Evolutionary conservation across 1,140 invertebrate genomes (phyloP).

Genomic region (Venustaconcha ellipsiformis): DNA sequence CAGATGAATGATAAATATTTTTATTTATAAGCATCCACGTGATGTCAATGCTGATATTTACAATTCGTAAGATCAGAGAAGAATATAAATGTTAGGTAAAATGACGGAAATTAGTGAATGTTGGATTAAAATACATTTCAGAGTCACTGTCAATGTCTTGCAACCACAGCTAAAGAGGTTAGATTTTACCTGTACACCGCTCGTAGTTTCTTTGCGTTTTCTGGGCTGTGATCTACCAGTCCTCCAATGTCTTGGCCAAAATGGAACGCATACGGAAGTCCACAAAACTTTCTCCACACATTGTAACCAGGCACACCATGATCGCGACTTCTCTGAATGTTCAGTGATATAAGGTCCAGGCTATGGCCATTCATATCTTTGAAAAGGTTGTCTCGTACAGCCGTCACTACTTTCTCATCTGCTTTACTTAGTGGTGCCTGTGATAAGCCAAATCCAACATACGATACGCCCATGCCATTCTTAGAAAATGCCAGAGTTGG

Average conservation of each 20-base stretch:
- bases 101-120: too few relatives aligned
- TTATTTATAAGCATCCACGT: too few relatives aligned
- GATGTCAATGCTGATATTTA: too few relatives aligned
- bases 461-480: slow-evolving; percentile 13
- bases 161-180: too few relatives aligned
- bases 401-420: slow-evolving; percentile 20
- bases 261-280: slow-evolving; percentile 56
- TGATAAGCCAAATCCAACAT: slow-evolving; percentile 18
- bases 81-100: too few relatives aligned
- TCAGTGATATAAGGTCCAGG: slow-evolving; percentile 71
- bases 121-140: too few relatives aligned
- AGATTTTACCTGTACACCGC: slow-evolving; percentile 28
- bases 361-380: slow-evolving; percentile 26
- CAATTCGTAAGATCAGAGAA: too few relatives aligned
- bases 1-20: too few relatives aligned
- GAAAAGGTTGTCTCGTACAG: slow-evolving; percentile 26
- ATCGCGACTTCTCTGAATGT: slow-evolving; percentile 81
- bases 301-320: slow-evolving; percentile 80
- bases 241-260: slow-evolving; percentile 72
- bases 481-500: slow-evolving; percentile 21
- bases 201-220: slow-evolving; percentile 28
- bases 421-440: slow-evolving; percentile 21
- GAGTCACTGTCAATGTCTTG: too few relatives aligned
- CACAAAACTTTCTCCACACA: slow-evolving; percentile 32
- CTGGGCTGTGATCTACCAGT: slow-evolving; percentile 18